Percentiles rank a stretch among this genome's conserved stretches.
Conservation (phyloP, 1,140 invertebrate species). For the Ips nitidus region DNA sequence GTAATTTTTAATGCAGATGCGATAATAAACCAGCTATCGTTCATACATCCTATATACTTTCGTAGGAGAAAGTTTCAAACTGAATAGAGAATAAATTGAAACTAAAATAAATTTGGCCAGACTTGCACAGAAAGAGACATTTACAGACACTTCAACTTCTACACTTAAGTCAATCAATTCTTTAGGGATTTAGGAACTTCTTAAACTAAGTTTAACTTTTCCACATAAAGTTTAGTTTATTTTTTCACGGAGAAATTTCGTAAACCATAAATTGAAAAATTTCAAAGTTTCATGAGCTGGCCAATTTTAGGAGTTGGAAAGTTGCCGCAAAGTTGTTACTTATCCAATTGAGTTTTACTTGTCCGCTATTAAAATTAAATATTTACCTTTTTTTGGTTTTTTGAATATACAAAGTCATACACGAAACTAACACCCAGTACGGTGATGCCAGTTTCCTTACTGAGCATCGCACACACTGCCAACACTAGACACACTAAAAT, state of each 20-base stretch:
- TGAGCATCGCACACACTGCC: conserved; percentile 72
- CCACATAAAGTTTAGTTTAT: conserved; percentile 23
- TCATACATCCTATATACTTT: neutral
- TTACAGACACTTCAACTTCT: conserved; percentile 39
- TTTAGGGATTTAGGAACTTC: conserved; percentile 34
- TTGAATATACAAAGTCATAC: conserved; percentile 62
- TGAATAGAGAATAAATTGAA: conserved; percentile 23
- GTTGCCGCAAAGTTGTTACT: conserved; percentile 23
- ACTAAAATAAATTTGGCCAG: conserved; percentile 28
- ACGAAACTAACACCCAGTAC: conserved; percentile 84
- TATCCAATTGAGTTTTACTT: conserved; percentile 20
- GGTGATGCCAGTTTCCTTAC: conserved; percentile 91
- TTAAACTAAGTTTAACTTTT: conserved; percentile 29
- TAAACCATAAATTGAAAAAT: conserved; percentile 35
- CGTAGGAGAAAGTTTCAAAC: neutral
- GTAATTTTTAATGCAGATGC: no score
- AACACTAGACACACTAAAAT: conserved; percentile 58
- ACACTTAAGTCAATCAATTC: conserved; percentile 45
- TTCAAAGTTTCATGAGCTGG: conserved; percentile 26
- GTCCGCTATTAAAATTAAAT: neutral
- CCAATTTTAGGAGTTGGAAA: conserved; percentile 13
- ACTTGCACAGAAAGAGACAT: conserved; percentile 14
- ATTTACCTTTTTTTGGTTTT: conserved; percentile 34
- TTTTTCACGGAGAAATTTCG: conserved; percentile 24
- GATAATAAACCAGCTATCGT: no score